phyloP scores from a whole-genome alignment of 2,113 vertebrate species.

The Heterotilapia buettikoferi region DNA sequence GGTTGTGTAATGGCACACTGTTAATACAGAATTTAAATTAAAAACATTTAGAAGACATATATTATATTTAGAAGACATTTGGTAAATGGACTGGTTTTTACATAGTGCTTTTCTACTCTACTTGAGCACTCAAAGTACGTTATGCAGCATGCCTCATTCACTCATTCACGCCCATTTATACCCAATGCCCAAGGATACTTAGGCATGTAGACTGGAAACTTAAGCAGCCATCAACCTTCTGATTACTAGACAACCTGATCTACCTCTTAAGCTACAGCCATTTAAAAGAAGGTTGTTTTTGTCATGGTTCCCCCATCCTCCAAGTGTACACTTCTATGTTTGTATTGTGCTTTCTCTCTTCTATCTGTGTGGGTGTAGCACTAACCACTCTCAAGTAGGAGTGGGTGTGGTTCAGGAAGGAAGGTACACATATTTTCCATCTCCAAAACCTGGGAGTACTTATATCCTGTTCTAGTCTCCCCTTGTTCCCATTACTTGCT shows the following conservation, averaged over 20 bases:
- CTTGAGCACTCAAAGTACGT: not conserved
- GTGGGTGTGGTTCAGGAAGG: not conserved
- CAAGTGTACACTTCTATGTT: not conserved
- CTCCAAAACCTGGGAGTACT: not conserved
- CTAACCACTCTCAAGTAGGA: not conserved
- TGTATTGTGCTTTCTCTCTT: not conserved
- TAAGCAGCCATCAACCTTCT: not conserved
- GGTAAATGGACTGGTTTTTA: not conserved
- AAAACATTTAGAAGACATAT: conserved; percentile 10
- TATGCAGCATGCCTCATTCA: not conserved
- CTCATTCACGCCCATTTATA: not conserved
- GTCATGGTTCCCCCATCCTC: not conserved
- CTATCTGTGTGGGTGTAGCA: not conserved
- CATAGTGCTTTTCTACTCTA: not conserved
- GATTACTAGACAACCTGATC: not conserved
- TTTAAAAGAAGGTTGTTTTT: not conserved
- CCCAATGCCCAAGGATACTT: not conserved
- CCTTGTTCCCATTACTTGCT: not conserved
- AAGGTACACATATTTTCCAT: not conserved
- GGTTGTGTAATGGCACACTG: not conserved
- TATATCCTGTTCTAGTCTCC: not conserved
- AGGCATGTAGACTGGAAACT: not conserved
- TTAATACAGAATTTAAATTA: not conserved
- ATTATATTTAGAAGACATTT: not conserved
- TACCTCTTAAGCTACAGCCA: not conserved